These are phyloP conservation scores for Formica selysi DNA, from an alignment of 1,140 invertebrate genomes.

Conservation along the genomic window DNA sequence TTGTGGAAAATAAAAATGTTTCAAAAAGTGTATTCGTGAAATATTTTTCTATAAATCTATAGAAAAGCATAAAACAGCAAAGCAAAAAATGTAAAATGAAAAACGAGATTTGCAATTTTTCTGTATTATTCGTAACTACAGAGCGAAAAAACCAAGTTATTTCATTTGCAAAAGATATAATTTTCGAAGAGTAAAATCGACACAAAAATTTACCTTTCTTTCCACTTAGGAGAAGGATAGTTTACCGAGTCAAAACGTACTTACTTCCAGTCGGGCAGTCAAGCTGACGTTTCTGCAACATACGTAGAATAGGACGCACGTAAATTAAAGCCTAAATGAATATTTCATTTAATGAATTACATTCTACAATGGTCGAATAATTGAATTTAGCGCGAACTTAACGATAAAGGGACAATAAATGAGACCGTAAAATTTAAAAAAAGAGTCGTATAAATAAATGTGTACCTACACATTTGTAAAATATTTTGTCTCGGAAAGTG, in stretches of 20 bases:
- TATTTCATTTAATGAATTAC: neutral
- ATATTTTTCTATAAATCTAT: neutral
- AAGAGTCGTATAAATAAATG: neutral
- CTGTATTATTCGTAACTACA: neutral
- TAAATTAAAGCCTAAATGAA: constrained; percentile 24
- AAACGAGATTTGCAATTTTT: constrained; percentile 7
- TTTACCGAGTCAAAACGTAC: constrained; percentile 64
- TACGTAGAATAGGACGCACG: constrained; percentile 72
- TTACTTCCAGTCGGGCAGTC: constrained; percentile 75
- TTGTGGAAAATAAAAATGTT: neutral
- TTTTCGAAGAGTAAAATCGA: constrained; percentile 13
- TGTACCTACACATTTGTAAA: neutral
- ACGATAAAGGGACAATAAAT: neutral
- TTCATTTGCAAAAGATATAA: constrained; percentile 14
- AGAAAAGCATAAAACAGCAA: neutral
- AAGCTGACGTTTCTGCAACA: constrained; percentile 79
- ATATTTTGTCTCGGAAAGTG: neutral
- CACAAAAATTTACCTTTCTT: constrained; percentile 48
- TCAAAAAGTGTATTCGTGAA: neutral
- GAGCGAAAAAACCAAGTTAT: neutral
- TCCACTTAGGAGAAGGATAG: constrained; percentile 21
- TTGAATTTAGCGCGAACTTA: neutral
- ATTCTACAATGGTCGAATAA: neutral
- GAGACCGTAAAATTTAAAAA: neutral
- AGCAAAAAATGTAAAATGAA: neutral